Conservation (phyloP, 1,140 invertebrate genomes). For the Danaus melanippus region DNA sequence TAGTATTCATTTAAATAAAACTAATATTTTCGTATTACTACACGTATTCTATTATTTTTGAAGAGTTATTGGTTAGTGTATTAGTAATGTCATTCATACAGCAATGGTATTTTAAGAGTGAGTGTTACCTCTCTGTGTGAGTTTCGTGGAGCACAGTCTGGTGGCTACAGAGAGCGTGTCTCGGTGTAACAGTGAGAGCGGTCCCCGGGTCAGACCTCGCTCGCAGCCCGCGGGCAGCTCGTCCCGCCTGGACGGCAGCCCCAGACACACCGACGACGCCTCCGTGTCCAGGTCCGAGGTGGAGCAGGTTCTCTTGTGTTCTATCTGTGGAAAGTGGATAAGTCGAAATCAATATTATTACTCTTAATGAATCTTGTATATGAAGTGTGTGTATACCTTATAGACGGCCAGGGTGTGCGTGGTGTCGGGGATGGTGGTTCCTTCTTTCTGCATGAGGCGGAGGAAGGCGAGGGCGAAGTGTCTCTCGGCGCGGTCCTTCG, state of each 20-base stretch:
- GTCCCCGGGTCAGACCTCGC: slow-evolving; percentile 67
- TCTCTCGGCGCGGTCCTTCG: slow-evolving; percentile 54
- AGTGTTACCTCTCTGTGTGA: slow-evolving; percentile 90
- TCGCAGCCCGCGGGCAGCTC: slow-evolving; percentile 78
- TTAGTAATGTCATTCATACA: too few relatives aligned
- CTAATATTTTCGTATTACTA: too few relatives aligned
- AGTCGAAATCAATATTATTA: too few relatives aligned
- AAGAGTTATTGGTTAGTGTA: too few relatives aligned
- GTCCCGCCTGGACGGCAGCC: slow-evolving; percentile 79
- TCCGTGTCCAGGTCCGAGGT: slow-evolving; percentile 76
- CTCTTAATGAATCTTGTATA: too few relatives aligned
- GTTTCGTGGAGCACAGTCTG: slow-evolving; percentile 94
- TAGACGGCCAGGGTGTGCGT: slow-evolving; percentile 91
- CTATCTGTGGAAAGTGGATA: slow-evolving; percentile 74
- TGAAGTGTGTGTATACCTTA: slow-evolving; percentile 76
- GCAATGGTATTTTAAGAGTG: too few relatives aligned
- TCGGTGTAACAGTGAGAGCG: slow-evolving; percentile 78
- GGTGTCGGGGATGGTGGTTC: slow-evolving; percentile 90
- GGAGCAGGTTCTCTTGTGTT: slow-evolving; percentile 80
- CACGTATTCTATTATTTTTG: too few relatives aligned
- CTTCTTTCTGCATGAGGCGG: slow-evolving; percentile 28
- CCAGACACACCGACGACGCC: slow-evolving; percentile 75
- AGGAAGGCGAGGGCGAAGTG: slow-evolving; percentile 77
- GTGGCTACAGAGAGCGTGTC: slow-evolving; percentile 88
- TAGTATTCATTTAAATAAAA: too few relatives aligned